These are phyloP conservation scores for Tapirus indicus DNA, from an alignment of 2,797 vertebrate genomes.

Conservation along the genomic window DNA sequence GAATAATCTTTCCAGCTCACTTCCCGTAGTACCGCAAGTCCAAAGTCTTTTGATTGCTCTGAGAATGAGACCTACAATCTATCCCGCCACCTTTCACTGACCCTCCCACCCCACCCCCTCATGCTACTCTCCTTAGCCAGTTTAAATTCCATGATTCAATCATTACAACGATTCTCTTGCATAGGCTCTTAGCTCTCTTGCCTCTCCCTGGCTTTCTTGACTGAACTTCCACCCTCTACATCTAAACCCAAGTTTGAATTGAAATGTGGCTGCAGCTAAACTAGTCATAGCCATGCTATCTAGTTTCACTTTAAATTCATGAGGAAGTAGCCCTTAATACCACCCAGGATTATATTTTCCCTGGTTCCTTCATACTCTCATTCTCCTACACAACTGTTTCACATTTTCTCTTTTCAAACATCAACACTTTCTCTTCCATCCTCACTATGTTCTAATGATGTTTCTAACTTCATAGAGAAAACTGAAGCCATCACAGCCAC, in stretches of 20 bases:
- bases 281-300: not conserved
- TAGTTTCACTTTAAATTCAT: not conserved
- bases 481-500: not conserved
- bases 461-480: not conserved
- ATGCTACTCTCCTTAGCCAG: not conserved
- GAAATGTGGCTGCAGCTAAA: not conserved
- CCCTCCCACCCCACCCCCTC: too few species aligned
- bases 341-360: not conserved
- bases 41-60: not conserved
- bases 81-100: not conserved
- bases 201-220: not conserved
- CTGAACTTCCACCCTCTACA: not conserved
- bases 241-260: not conserved
- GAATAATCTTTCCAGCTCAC: constrained; percentile 7
- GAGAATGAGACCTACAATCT: not conserved
- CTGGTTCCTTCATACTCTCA: not conserved
- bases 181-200: not conserved
- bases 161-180: not conserved
- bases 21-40: not conserved
- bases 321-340: not conserved
- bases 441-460: not conserved
- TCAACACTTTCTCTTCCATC: not conserved
- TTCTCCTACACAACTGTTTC: not conserved
- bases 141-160: not conserved
- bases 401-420: not conserved